Percentiles rank a stretch among this genome's conserved stretches.
phyloP scores from a whole-genome alignment of 2,113 vertebrate species.

The Sterrhoptilus dennistouni region DNA sequence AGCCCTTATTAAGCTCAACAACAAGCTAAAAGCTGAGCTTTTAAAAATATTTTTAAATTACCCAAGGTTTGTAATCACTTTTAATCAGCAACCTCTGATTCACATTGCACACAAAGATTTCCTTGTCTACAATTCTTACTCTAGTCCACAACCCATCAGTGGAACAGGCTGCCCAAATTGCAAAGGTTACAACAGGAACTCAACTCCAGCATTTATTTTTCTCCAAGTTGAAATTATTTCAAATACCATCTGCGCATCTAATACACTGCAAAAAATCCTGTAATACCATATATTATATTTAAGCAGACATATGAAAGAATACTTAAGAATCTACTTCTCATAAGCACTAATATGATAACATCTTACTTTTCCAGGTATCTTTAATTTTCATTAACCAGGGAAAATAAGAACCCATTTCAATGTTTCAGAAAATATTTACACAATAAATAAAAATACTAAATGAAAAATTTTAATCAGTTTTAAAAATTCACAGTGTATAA shows the following conservation, averaged over 20 bases:
- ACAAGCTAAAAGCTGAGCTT: not conserved
- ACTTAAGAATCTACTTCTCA: not conserved
- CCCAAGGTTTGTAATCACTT: not conserved
- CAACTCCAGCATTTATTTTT: not conserved
- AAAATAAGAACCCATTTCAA: not conserved
- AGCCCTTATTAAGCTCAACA: not conserved
- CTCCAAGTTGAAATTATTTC: not conserved
- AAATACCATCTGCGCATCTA: not conserved
- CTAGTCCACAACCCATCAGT: not conserved
- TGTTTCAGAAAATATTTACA: not conserved
- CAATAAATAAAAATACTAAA: not conserved
- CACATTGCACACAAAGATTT: not conserved
- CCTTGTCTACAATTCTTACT: not conserved
- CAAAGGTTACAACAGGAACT: not conserved
- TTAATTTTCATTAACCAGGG: not conserved
- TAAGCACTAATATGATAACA: not conserved
- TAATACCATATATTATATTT: not conserved
- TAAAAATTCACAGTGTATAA: not conserved
- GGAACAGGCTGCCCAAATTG: not conserved
- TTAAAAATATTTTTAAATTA: not conserved
- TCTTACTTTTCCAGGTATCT: not conserved
- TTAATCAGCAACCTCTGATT: not conserved
- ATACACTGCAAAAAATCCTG: not conserved
- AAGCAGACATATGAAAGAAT: not conserved
- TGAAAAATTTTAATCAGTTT: not conserved